Evolutionary conservation across 1,140 invertebrate genomes (phyloP).

Genomic region (Pteromalus puparum): DNA sequence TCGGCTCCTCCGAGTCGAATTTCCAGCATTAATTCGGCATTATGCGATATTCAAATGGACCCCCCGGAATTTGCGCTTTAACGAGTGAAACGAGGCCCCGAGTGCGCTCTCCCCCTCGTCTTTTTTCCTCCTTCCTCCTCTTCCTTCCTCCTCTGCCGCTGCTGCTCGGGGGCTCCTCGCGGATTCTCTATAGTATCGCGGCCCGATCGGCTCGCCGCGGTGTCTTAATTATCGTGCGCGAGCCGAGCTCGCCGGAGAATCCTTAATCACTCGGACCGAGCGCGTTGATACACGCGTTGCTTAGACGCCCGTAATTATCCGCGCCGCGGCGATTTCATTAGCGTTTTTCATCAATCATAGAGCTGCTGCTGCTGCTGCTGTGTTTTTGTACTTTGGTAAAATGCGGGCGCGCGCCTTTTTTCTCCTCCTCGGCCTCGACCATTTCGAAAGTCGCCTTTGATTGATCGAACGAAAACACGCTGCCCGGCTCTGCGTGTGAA

Average conservation of each 20-base stretch:
- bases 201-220: constrained; percentile 20
- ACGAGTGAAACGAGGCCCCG: constrained; percentile 25
- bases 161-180: constrained; percentile 52
- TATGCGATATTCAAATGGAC: constrained; percentile 72
- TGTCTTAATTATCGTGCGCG: constrained; percentile 38
- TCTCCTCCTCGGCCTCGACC: not conserved
- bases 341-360: constrained; percentile 27
- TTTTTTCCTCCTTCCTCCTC: not conserved
- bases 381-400: not conserved
- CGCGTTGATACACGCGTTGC: not conserved
- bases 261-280: not conserved
- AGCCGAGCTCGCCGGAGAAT: not conserved
- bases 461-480: not conserved
- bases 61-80: constrained; percentile 61
- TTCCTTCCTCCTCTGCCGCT: not conserved
- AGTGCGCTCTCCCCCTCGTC: not conserved
- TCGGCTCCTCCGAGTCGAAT: constrained; percentile 53
- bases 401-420: not conserved
- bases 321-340: constrained; percentile 12
- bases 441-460: constrained; percentile 14
- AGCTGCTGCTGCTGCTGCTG: not conserved
- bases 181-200: constrained; percentile 36
- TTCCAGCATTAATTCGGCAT: constrained; percentile 71
- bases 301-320: constrained; percentile 17
- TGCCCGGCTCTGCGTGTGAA: not conserved